Evolutionary conservation across 2,797 vertebrate species (phyloP).

Genomic region (Gymnoscopelus microlampas): DNA sequence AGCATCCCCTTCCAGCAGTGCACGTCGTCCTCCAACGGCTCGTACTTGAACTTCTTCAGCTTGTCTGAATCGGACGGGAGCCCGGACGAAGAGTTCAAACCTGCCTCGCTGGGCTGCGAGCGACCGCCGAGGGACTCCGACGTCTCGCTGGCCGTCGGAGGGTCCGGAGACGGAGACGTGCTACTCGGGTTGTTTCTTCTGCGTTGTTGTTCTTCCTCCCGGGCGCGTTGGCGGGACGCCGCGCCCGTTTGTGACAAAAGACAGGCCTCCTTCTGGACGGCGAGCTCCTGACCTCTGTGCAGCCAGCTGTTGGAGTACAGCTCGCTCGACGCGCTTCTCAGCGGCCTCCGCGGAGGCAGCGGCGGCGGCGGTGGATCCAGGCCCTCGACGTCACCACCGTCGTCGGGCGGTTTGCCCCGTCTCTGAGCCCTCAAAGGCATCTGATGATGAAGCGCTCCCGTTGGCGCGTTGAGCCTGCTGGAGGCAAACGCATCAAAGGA

Average conservation of each 20-base stretch:
- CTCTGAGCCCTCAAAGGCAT: slow-evolving; percentile 35
- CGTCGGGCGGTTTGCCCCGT: slow-evolving; percentile 24
- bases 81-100: slow-evolving; percentile 26
- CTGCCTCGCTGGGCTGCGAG: slow-evolving; percentile 33
- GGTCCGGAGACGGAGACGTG: slow-evolving; percentile 53
- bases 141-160: slow-evolving; percentile 47
- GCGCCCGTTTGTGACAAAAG: slow-evolving; percentile 81
- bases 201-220: slow-evolving; percentile 54
- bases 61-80: slow-evolving; percentile 52
- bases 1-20: slow-evolving; percentile 67
- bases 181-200: slow-evolving; percentile 51
- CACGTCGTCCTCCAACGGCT: slow-evolving; percentile 65
- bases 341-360: slow-evolving; percentile 73
- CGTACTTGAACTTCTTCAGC: slow-evolving; percentile 70
- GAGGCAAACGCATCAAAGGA: slow-evolving; percentile 91
- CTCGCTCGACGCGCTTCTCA: slow-evolving; percentile 67
- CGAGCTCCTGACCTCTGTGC: slow-evolving; percentile 81
- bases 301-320: slow-evolving; percentile 79
- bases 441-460: slow-evolving; percentile 37
- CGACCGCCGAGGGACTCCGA: slow-evolving; percentile 41
- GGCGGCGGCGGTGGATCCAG: slow-evolving; percentile 66
- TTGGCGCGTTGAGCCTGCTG: slow-evolving; percentile 85
- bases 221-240: slow-evolving; percentile 72
- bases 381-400: slow-evolving; percentile 51
- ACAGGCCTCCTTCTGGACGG: slow-evolving; percentile 82